A percentile compares a stretch with the other conserved stretches of the same genome.
phyloP scores from a whole-genome alignment of 2,797 vertebrate species.

The Sebastiscus tertius region DNA sequence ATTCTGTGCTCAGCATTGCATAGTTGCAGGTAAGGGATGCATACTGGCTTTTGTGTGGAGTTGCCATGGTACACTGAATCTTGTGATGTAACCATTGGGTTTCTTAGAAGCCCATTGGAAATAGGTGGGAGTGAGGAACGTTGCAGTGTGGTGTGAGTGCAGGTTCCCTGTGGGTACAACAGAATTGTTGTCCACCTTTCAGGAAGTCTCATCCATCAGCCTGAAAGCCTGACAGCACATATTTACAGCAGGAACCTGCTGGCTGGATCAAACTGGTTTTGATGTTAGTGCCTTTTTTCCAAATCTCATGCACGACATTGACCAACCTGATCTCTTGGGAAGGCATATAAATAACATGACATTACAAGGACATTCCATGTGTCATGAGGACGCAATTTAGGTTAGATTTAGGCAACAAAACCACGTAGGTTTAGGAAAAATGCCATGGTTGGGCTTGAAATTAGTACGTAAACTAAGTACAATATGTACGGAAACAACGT shows the following conservation, averaged over 20 bases:
- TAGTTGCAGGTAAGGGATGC: conserved; percentile 42
- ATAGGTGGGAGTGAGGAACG: conserved; percentile 65
- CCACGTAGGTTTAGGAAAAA: too few relatives aligned
- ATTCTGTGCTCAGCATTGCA: conserved; percentile 23
- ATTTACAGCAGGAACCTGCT: conserved; percentile 22
- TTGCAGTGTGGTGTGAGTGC: conserved; percentile 71
- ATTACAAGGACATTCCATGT: too few relatives aligned
- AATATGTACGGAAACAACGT: too few relatives aligned
- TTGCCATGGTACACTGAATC: conserved; percentile 63
- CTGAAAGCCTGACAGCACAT: conserved; percentile 23
- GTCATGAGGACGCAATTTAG: too few relatives aligned
- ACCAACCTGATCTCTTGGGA: too few relatives aligned
- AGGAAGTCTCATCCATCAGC: conserved; percentile 56
- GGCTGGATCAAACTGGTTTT: conserved; percentile 25
- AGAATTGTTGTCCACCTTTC: conserved; percentile 54
- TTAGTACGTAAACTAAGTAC: too few relatives aligned
- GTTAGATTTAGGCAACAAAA: too few relatives aligned
- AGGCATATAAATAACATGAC: too few relatives aligned
- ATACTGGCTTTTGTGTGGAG: conserved; percentile 64
- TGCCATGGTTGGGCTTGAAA: too few relatives aligned
- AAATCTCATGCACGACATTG: neutral
- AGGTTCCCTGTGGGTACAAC: conserved; percentile 48
- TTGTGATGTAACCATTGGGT: conserved; percentile 64
- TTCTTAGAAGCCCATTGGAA: conserved; percentile 73
- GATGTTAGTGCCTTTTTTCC: neutral